Evolutionary conservation across 1,140 invertebrate species (phyloP), one percentile per base, ranked within the genome.

Genomic region (Acromyrmex echinatior): DNA sequence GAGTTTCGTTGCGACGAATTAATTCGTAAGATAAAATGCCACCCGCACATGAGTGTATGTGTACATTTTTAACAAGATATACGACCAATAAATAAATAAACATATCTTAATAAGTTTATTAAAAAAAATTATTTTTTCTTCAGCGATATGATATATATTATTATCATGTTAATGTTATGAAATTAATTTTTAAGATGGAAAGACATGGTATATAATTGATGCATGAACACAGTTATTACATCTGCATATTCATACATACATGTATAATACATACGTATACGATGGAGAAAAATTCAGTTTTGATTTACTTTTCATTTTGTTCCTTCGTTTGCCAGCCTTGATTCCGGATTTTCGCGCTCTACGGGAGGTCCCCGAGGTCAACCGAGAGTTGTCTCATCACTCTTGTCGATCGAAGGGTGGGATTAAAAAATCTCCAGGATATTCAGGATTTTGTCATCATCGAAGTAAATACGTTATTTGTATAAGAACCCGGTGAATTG

Each of bases 21-120:
- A 82, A 60, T 62, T 73, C 18, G 21, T 49, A 56, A 68, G 63
- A 35, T 58, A 25, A 79, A 31, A 66, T 79, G n/a, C 60, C 62
- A 51, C 14, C 28, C 62, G 18, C 35, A 68, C 35, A 68, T 45
- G 31, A 68, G 10, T 5, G 65, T 9, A 35, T n/a, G 12, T 53
- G 10, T 3, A 7, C 9, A n/a, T 7, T 56, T 6, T 14, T 51
- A 31, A 45, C 21, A 65, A 51, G n/a, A 25, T 31, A 25, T 21
- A 45, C 18, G 2, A n/a, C 16, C 10, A 14, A n/a, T 65, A 65
- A 66, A 65, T 49, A 65, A 51, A 12, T 45, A 45, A 31, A 18
- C 21, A 31, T 1, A 21, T 66, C 10, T 66, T 66, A 66, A 66
- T 35, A 39, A 66, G 16, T 66, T 66, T 39, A 21, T 39, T 39